Conservation (phyloP, 1,140 invertebrate species). For the Drosophila guanche region DNA sequence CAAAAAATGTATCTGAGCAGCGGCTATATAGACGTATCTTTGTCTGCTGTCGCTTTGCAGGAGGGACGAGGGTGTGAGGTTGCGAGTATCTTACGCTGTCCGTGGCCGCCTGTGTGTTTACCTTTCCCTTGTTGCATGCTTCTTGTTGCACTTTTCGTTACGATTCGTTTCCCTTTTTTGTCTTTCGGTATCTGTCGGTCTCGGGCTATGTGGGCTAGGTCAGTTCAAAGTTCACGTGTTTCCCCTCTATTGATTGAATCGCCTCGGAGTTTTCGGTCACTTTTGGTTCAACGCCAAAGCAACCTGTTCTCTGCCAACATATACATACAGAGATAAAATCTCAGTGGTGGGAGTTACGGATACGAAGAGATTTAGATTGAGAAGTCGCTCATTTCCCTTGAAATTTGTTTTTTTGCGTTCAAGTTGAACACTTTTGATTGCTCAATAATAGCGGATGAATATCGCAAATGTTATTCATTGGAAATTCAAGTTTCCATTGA, state of each 20-base stretch:
- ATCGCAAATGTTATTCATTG: background rate
- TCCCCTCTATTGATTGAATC: slow-evolving; percentile 53
- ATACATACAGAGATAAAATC: background rate
- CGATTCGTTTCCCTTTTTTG: slow-evolving; percentile 41
- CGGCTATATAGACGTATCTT: slow-evolving; percentile 7
- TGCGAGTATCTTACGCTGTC: too few relatives aligned
- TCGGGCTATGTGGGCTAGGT: slow-evolving; percentile 54
- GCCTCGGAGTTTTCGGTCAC: slow-evolving; percentile 17
- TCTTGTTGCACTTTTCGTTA: slow-evolving; percentile 59
- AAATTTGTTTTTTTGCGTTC: slow-evolving; percentile 19
- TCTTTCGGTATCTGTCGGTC: slow-evolving; percentile 13
- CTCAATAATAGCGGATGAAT: slow-evolving; percentile 41
- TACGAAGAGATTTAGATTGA: background rate
- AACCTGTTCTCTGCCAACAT: slow-evolving; percentile 47
- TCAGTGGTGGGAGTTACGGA: background rate
- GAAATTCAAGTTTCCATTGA: slow-evolving; percentile 4
- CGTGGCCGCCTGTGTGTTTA: slow-evolving; percentile 33
- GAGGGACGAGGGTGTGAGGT: too few relatives aligned
- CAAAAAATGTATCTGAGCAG: slow-evolving; percentile 32
- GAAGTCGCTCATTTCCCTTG: background rate
- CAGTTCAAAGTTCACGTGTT: slow-evolving; percentile 65
- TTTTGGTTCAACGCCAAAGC: slow-evolving; percentile 56
- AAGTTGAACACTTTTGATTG: slow-evolving; percentile 20
- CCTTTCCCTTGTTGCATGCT: slow-evolving; percentile 65
- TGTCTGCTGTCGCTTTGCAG: too few relatives aligned